phyloP scores from a whole-genome alignment of 2,888 invertebrate genomes.

The Osmoderma eremita region DNA sequence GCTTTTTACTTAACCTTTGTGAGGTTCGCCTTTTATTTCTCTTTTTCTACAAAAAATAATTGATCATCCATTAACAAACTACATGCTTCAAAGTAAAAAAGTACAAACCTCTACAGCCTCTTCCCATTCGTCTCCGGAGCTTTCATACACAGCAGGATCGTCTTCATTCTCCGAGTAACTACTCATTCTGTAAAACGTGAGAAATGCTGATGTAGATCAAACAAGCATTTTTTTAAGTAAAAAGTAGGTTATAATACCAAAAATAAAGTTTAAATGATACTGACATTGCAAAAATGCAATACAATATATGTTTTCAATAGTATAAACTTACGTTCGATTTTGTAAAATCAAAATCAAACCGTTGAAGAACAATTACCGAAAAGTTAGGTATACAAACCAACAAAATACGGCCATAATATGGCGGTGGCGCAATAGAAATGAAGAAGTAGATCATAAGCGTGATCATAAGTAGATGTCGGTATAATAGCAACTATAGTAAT shows the following conservation, averaged over 20 bases:
- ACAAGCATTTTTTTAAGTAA: neutral
- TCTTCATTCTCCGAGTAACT: conserved; percentile 60
- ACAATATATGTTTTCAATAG: neutral
- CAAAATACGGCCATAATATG: too few relatives aligned
- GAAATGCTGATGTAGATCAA: neutral
- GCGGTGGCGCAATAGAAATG: too few relatives aligned
- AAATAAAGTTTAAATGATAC: neutral
- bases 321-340: conserved; percentile 13
- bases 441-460: too few relatives aligned
- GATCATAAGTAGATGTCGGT: too few relatives aligned
- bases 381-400: too few relatives aligned
- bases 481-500: too few relatives aligned
- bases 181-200: conserved; percentile 36
- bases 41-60: conserved; percentile 50
- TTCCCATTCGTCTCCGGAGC: conserved; percentile 60
- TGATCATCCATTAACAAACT: neutral
- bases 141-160: conserved; percentile 59
- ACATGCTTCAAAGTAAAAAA: neutral
- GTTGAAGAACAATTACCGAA: neutral
- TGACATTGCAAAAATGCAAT: neutral
- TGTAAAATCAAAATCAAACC: conserved; percentile 8
- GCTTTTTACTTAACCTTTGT: conserved; percentile 56
- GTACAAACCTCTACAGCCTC: conserved; percentile 49
- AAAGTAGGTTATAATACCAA: conserved; percentile 19
- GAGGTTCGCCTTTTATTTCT: conserved; percentile 54